Evolutionary conservation across 2,797 vertebrate genomes (phyloP), one percentile per base, ranked within the genome.

Genomic region (Premnoplex brunnescens): DNA sequence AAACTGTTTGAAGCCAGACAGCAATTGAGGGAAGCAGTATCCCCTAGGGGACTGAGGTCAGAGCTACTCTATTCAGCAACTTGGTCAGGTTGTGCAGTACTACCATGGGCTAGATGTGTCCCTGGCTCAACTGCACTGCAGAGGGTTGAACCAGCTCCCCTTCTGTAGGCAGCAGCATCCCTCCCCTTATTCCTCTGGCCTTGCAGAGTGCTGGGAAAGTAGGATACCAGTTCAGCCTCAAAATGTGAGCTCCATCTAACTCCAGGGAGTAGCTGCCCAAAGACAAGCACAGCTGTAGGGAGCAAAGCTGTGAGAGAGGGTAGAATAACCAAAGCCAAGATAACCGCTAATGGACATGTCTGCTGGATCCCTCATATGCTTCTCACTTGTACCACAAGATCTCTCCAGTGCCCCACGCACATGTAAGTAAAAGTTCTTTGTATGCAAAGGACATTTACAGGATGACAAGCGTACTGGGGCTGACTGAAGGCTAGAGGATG

Each of bases 231-330:
- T 44, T 30, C 30, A 72, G 17, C 36, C 48, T 67, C 41, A 56
- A 56, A 67, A 77, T 3, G 7, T 17, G n/a, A 72, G 22, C 21
- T 52, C 34, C 0, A 0, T 51, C 28, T 48, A 23, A 54, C 19
- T 59, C 21, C 49, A 1, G 1, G 12, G 44, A 37, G 36, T 2
- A 52, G 59, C 27, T 4, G 2, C 21, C 34, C 3, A 2, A 62
- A 74, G 60, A 41, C 32, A 80, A 36, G 51, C 11, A 26, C 30
- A 41, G 60, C 43, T 51, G 17, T 5, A 0, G 10, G 30, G 4
- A 67, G 23, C 32, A 80, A 71, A 72, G 43, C n/a, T 62, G n/a
- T 51, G 8, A 54, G 39, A 69, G 20, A 58, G 7, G 23, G n/a
- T 76, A 76, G 48, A 27, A 72, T 4, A 22, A 78, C 39, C 34